These are phyloP conservation scores for Paramuricea clavata DNA, from an alignment of 92 coral and sea anemone genomes.

Conservation along the genomic window DNA sequence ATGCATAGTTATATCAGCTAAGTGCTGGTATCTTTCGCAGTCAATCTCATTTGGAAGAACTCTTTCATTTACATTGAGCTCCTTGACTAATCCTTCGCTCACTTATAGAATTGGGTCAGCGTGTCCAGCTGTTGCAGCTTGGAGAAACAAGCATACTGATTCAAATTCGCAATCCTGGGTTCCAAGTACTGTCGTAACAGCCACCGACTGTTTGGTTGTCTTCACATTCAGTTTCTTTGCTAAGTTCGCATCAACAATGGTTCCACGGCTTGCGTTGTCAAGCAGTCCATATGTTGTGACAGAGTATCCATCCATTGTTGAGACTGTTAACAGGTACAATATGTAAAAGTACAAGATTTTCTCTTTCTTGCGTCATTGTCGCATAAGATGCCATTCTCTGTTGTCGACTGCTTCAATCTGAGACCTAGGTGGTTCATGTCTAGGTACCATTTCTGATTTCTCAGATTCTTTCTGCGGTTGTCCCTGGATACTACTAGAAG, in stretches of 20 bases:
- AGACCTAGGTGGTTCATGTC: too few relatives aligned
- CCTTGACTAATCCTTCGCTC: conserved; percentile 38
- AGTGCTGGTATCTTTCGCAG: conserved; percentile 51
- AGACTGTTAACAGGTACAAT: conserved; percentile 58
- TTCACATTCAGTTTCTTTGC: conserved; percentile 44
- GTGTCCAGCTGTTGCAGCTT: too few relatives aligned
- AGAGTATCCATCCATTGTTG: conserved; percentile 32
- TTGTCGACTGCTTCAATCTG: too few relatives aligned
- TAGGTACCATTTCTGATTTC: too few relatives aligned
- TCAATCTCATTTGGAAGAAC: conserved; percentile 60
- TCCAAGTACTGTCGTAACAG: too few relatives aligned
- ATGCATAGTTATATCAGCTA: conserved; percentile 48
- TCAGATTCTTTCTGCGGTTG: too few relatives aligned
- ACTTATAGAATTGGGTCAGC: conserved; percentile 41
- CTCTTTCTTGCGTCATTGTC: not conserved
- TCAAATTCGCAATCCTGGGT: too few relatives aligned
- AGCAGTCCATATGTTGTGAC: conserved; percentile 61
- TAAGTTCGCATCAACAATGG: conserved; percentile 33
- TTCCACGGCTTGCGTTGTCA: too few relatives aligned
- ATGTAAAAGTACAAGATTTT: too few relatives aligned
- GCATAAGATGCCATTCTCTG: not conserved
- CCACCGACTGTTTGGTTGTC: conserved; percentile 44
- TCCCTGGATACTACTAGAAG: not conserved
- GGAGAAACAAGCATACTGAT: too few relatives aligned
- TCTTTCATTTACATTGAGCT: conserved; percentile 50